A percentile compares a stretch with the other conserved stretches of the same genome.
Evolutionary conservation across 2,113 vertebrate species (phyloP).

Genomic region (Bubo scandiacus): DNA sequence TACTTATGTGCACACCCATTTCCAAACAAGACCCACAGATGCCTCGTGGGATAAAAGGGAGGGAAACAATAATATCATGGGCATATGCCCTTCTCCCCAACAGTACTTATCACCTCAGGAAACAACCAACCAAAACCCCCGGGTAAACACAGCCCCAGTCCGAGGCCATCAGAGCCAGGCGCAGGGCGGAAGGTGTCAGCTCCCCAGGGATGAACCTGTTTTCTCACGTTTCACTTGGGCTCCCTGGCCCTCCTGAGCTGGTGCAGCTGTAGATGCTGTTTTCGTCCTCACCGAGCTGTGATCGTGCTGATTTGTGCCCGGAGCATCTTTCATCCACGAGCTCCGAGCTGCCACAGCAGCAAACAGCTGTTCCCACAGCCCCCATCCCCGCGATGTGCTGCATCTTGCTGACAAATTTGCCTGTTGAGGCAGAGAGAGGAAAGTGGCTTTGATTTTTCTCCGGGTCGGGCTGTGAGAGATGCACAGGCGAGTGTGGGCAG

Average conservation of each 20-base stretch:
- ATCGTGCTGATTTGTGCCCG: neutral
- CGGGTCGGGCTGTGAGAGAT: neutral
- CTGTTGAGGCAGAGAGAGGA: neutral
- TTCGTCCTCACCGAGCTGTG: neutral
- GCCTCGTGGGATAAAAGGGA: neutral
- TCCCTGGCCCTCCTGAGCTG: neutral
- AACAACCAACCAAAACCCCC: neutral
- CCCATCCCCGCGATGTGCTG: rapidly evolving
- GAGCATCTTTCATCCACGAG: neutral
- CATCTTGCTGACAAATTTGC: neutral
- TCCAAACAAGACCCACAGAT: neutral
- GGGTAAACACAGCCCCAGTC: rapidly evolving
- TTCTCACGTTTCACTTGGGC: rapidly evolving
- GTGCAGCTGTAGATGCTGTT: neutral
- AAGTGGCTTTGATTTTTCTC: neutral
- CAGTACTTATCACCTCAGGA: neutral
- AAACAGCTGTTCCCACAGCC: neutral
- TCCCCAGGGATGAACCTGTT: neutral
- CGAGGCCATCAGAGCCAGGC: rapidly evolving
- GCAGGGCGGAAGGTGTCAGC: neutral
- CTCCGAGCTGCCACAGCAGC: rapidly evolving
- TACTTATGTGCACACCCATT: rapidly evolving
- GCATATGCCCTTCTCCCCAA: neutral
- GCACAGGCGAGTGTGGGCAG: rapidly evolving
- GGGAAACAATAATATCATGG: neutral